Base-by-base conservation (phyloP, 2,113 vertebrate species). In the Capra hircus region DNA sequence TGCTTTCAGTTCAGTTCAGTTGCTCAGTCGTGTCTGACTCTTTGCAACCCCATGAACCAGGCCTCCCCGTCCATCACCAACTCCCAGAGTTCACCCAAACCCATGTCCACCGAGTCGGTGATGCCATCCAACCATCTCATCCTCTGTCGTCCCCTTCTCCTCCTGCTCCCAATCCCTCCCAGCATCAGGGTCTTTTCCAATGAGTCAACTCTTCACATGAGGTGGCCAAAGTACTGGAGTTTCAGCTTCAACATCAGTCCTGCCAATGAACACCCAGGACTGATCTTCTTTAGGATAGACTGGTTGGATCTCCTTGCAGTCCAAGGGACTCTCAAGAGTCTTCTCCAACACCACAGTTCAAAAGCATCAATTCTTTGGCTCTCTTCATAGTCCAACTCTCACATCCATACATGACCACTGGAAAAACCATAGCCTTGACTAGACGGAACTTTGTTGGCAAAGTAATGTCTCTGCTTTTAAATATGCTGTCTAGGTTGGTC, bases 361-460 rank as follows among this genome's bases (percentile, higher is more conserved):
- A 36, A 36, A 67, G 4, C 16, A 67, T 19, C 30, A 33, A 17
- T 33, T 64, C 17, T 67, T 67, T 0, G 0, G 64, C 0, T 4
- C 10, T 67, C 33, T 36, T 67, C 0, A 36, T 0, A 36, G 64
- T 36, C 8, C 17, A 67, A n/a, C 16, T n/a, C 16, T n/a, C 16
- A 67, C 33, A 67, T 36, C 8, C 8, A 36, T 67, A 67, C 16
- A 67, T 19, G 33, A 67, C 17, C 0, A 67, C 64, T 67, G 64
- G 64, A 36, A 67, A 67, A 36, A 67, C 16, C 33, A n/a, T n/a
- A n/a, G 33, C 16, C 16, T 67, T n/a, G 33, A 36, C 33, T 67
- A n/a, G 64, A 67, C 0, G 0, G 33, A 19, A 33, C 1, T 67
- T 67, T 36, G 17, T 67, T 19, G 33, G 4, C 64, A 36, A 67